A percentile compares a stretch with the other conserved stretches of the same genome.
Conservation (phyloP, 2,797 vertebrate species). For the Hydrophis major region DNA sequence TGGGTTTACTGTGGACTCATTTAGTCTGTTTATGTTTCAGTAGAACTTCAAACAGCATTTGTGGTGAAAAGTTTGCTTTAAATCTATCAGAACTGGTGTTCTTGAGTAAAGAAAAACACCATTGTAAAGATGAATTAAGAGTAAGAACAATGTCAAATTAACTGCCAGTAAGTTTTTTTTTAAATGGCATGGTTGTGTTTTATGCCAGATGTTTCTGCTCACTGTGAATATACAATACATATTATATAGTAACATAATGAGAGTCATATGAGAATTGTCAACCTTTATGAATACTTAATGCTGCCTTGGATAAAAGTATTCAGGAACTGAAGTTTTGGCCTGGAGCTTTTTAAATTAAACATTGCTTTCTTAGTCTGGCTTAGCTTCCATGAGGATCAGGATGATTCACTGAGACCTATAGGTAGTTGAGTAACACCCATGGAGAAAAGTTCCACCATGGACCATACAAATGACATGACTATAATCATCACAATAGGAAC, state of each 20-base stretch:
- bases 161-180: background rate
- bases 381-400: background rate
- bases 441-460: background rate
- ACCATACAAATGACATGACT: no score
- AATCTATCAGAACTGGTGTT: background rate
- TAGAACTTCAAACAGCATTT: background rate
- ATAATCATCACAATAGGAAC: background rate
- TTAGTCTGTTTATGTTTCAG: background rate
- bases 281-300: background rate
- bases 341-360: background rate
- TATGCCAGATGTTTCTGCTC: background rate
- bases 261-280: background rate
- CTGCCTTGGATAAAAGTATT: background rate
- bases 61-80: background rate
- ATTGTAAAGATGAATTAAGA: background rate
- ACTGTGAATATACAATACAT: background rate
- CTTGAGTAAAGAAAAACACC: background rate
- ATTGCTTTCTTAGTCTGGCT: background rate
- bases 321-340: background rate
- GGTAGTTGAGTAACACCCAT: background rate
- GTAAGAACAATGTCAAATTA: background rate
- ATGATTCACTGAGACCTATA: background rate
- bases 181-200: background rate
- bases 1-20: background rate
- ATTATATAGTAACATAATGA: no score